Evolutionary conservation across 1,140 invertebrate genomes (phyloP).

Genomic region (Neodiprion virginianus): DNA sequence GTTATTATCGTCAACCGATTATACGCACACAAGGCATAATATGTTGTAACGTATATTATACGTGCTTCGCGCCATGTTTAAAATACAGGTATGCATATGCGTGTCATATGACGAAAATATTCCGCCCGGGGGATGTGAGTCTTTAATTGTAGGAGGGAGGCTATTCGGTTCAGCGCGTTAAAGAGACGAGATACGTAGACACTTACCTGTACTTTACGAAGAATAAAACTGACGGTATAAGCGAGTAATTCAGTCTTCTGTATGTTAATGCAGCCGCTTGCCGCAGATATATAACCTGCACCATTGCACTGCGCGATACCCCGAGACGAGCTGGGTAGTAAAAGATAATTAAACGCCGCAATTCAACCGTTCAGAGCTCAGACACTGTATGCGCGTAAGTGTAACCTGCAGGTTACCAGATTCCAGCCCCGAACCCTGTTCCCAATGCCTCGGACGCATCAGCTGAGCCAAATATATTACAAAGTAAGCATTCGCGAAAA

Average conservation of each 20-base stretch:
- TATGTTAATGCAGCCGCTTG: not conserved
- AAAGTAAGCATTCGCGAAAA: too few species aligned
- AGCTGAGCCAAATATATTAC: too few species aligned
- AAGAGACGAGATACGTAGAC: not conserved
- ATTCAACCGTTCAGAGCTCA: too few species aligned
- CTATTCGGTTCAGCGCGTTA: too few species aligned
- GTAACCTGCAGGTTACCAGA: too few species aligned
- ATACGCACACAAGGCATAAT: not conserved
- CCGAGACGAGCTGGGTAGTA: not conserved
- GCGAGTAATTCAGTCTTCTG: not conserved
- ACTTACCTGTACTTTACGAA: not conserved
- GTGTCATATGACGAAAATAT: too few species aligned
- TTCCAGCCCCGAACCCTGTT: too few species aligned
- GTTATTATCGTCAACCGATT: not conserved
- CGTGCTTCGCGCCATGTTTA: not conserved
- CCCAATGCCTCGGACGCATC: too few species aligned
- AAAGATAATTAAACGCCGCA: not conserved
- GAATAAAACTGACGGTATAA: not conserved
- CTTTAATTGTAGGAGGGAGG: too few species aligned
- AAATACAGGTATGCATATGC: too few species aligned
- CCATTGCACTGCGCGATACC: not conserved
- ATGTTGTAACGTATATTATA: not conserved
- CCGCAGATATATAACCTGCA: not conserved
- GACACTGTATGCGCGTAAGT: too few species aligned
- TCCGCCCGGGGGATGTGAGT: too few species aligned